These are phyloP conservation scores for Lepidocolaptes lacrymiger DNA, from an alignment of 2,797 vertebrate species.

Conservation along the genomic window DNA sequence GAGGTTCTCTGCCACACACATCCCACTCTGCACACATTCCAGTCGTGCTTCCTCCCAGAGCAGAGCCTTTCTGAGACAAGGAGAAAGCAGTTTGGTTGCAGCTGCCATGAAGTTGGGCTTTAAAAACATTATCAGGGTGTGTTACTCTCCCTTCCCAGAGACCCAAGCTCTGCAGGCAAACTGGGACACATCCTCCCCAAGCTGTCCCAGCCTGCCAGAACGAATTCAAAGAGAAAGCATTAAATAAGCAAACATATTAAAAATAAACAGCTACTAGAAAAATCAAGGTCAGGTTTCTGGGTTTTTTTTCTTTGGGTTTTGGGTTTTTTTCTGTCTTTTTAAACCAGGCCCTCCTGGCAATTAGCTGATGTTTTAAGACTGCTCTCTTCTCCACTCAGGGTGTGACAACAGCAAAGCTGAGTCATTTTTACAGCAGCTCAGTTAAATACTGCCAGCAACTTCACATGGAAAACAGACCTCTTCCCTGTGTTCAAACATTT, in stretches of 20 bases:
- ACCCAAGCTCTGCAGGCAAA: neutral
- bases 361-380: constrained; percentile 29
- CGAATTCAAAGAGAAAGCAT: constrained; percentile 3
- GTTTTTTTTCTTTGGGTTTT: neutral
- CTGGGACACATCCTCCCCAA: neutral
- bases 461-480: neutral
- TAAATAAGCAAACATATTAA: constrained; percentile 32
- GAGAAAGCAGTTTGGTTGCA: neutral
- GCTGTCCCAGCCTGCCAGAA: neutral
- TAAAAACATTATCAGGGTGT: neutral
- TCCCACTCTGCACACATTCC: neutral
- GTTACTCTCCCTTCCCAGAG: neutral
- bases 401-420: constrained; percentile 50
- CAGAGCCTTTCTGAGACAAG: neutral
- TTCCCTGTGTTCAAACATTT: neutral
- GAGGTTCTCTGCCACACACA: neutral
- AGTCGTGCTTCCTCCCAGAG: neutral
- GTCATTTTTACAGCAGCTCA: constrained; percentile 48
- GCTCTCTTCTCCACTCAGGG: constrained; percentile 20
- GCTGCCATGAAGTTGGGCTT: neutral
- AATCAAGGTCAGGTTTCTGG: neutral
- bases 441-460: constrained; percentile 1
- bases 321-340: neutral
- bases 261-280: constrained; percentile 13
- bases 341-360: constrained; percentile 24